Evolutionary conservation across 2,113 vertebrate species (phyloP).

Genomic region (Ophthalmolycus amberensis): DNA sequence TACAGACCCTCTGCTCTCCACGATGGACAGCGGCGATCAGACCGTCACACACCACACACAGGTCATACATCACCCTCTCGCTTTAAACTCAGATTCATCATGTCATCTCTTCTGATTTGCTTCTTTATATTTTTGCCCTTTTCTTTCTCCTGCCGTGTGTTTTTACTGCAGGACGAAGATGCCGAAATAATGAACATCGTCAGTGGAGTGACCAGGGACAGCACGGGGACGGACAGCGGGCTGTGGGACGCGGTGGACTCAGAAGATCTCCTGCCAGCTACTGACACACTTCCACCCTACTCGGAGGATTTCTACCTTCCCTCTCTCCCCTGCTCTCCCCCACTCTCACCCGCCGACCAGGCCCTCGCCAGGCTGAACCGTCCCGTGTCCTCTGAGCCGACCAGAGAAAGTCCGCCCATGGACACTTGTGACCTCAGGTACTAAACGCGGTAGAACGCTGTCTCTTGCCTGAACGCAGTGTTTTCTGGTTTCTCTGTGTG

Average conservation of each 20-base stretch:
- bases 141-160: background rate
- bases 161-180: constrained; percentile 77
- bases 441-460: background rate
- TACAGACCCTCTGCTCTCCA: constrained; percentile 71
- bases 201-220: constrained; percentile 72
- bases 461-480: background rate
- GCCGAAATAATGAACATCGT: constrained; percentile 67
- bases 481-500: background rate
- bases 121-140: background rate
- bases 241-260: constrained; percentile 45
- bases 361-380: constrained; percentile 69
- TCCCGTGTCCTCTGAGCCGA: constrained; percentile 65
- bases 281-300: constrained; percentile 54
- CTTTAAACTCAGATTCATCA: background rate
- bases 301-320: constrained; percentile 20
- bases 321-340: constrained; percentile 15
- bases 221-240: constrained; percentile 72
- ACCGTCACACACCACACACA: constrained; percentile 74
- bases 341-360: constrained; percentile 56
- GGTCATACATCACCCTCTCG: constrained; percentile 69
- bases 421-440: constrained; percentile 82
- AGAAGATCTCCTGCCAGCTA: constrained; percentile 40
- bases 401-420: constrained; percentile 63
- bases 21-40: constrained; percentile 82
- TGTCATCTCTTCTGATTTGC: background rate